phyloP scores from a whole-genome alignment of 2,113 vertebrate genomes.

The Notechis scutatus region DNA sequence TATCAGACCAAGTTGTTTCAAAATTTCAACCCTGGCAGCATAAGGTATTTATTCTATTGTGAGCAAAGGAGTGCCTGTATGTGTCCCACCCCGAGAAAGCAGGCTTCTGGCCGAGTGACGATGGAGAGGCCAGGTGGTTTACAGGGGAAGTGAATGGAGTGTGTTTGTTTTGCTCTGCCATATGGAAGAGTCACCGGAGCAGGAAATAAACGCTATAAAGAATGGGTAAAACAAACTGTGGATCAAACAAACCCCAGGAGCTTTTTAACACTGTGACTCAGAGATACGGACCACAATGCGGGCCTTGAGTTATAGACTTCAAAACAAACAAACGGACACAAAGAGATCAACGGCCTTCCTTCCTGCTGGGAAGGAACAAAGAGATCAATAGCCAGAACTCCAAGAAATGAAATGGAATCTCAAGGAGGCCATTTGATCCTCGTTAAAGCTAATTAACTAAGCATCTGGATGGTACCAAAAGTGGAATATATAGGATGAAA shows the following conservation, averaged over 20 bases:
- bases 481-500: background rate
- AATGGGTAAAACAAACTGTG: background rate
- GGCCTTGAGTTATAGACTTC: background rate
- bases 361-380: background rate
- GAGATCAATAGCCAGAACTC: background rate
- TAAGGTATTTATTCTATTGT: no score
- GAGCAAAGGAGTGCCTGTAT: background rate
- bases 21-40: no score
- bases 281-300: background rate
- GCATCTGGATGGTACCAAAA: background rate
- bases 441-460: background rate
- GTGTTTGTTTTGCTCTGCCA: background rate
- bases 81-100: background rate
- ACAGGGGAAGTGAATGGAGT: background rate
- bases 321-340: background rate
- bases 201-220: background rate
- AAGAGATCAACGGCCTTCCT: background rate
- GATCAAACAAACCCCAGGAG: background rate
- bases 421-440: background rate
- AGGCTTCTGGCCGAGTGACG: background rate
- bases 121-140: background rate
- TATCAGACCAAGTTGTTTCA: no score
- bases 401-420: background rate
- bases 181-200: background rate
- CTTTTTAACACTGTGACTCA: background rate